Evolutionary conservation across 1,140 invertebrate genomes (phyloP), one percentile per base, ranked within the genome.

Genomic region (Venturia canescens): DNA sequence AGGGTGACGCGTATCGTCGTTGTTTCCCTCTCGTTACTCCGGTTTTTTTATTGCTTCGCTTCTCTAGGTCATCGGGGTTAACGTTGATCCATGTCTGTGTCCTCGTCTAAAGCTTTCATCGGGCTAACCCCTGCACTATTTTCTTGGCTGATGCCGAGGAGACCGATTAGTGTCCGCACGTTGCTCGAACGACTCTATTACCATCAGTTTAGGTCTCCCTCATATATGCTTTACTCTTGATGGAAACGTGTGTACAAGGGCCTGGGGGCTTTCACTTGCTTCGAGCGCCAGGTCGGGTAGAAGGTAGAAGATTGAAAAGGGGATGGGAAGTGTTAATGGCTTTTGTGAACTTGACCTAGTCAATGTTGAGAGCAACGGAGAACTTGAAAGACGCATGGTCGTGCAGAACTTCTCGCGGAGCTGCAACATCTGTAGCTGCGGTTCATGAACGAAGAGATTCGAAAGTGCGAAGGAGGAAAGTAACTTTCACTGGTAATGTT

Each of bases 321-420:
- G 29, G 29, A 31, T 77, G 80, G 77, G 67, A 63, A 82, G 83
- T 87, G 88, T 89, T 86, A 89, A 89, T 88, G 87, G 85, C 86
- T 86, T 85, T 83, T 81, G 83, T 88, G 86, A 88, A 88, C 84
- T 84, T 86, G 86, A 88, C 85, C 83, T 83, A 81, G 83, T 63
- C 60, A 63, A 63, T 27, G 60, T 23, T 63, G 23, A 27, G 60
- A 63, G 13, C 27, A 15, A 9, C 9, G 23, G 23, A 27, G 38
- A 44, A 44, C 38, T 44, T 44, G 38, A 11, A 44, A 44, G 38
- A 44, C 38, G 13, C 11, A 44, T 44, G 11, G 38, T 44, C 38
- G 38, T 44, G 7, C 13, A 13, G 38, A 9, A 44, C 13, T 44
- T 44, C 38, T 44, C 1, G 7, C 31, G 13, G 7, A 44, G 1